Base-by-base conservation (phyloP, 2,113 vertebrate genomes). In the Pteruthius melanotis region DNA sequence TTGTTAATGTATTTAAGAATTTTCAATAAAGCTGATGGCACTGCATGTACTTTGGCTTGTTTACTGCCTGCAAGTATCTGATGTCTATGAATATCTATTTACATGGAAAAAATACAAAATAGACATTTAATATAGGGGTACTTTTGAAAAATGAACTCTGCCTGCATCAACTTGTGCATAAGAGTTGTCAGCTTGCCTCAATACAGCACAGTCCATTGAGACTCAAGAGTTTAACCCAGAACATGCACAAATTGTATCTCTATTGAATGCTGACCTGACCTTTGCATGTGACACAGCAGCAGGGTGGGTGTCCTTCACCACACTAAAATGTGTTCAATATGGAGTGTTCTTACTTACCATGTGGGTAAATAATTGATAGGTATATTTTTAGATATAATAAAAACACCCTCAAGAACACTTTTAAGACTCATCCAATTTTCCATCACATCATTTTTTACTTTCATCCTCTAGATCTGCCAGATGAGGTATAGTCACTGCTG, bases 11-110 rank as follows among this genome's bases (percentile, higher is more conserved):
- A 61, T 87, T 93, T 76, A 83, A 83, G 33, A 93, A 74, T 85
- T 92, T 91, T 92, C 75, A 81, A 21, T 96, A 94, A 88, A 94
- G 64, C 52, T 88, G 56, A 39, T 96, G 88, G 71, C 64, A 64
- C 60, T 59, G 39, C 15, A 22, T 86, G 59, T 92, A 81, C 60
- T 92, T 90, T 49, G 59, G 53, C 66, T 65, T 84, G 56, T 82
- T 53, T 89, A 33, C 61, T 94, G 78, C 63, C 33, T 87, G 20
- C 31, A 72, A 77, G 50, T 86, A 69, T 65, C 31, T 13, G 30
- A 27, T 70, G 30, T 83, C 78, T 74, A 23, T 87, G 75, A 93
- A 52, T 87, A 85, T 65, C 59, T 90, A 61, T 47, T 90, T 91
- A 57, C 42, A 39, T 49, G 59, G 65, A 39, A 47, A 93, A 91